Conservation (phyloP, 2,113 vertebrate genomes). For the Lepus timidus region DNA sequence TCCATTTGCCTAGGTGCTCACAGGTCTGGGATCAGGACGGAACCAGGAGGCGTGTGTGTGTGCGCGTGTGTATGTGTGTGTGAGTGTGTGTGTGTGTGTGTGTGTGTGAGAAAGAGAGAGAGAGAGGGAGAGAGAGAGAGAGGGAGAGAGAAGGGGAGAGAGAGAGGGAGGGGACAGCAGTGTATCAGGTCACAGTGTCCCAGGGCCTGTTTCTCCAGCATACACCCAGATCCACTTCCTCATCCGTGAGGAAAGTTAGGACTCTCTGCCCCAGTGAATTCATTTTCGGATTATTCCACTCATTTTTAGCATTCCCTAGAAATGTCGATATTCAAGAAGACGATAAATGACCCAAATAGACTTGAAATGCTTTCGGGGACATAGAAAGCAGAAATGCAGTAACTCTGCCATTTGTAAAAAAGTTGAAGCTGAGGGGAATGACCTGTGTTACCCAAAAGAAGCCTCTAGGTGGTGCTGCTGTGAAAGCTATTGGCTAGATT, state of each 20-base stretch:
- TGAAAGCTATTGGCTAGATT: slow-evolving; percentile 54
- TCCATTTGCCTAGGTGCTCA: not conserved
- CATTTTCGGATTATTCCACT: not conserved
- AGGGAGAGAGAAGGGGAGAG: no score
- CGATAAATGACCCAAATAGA: not conserved
- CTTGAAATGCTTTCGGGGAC: not conserved
- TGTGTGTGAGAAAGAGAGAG: no score
- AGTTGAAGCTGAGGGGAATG: not conserved
- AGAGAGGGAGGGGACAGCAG: no score
- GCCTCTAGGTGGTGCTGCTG: slow-evolving; percentile 89
- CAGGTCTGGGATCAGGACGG: not conserved
- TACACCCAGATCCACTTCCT: not conserved
- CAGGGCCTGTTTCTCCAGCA: not conserved
- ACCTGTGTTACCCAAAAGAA: slow-evolving; percentile 54
- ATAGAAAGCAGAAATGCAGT: not conserved
- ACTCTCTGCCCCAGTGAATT: not conserved
- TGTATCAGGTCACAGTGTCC: not conserved
- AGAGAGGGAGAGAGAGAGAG: no score
- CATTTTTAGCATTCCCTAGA: not conserved
- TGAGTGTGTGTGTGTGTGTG: not conserved
- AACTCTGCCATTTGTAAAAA: fast-evolving
- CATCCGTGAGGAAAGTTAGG: not conserved
- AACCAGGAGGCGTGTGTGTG: not conserved
- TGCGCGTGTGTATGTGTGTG: not conserved
- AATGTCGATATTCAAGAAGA: slow-evolving; percentile 19